Percentiles rank a stretch among this genome's conserved stretches.
Evolutionary conservation across 2,113 vertebrate genomes (phyloP).

Genomic region (Anas platyrhynchos): DNA sequence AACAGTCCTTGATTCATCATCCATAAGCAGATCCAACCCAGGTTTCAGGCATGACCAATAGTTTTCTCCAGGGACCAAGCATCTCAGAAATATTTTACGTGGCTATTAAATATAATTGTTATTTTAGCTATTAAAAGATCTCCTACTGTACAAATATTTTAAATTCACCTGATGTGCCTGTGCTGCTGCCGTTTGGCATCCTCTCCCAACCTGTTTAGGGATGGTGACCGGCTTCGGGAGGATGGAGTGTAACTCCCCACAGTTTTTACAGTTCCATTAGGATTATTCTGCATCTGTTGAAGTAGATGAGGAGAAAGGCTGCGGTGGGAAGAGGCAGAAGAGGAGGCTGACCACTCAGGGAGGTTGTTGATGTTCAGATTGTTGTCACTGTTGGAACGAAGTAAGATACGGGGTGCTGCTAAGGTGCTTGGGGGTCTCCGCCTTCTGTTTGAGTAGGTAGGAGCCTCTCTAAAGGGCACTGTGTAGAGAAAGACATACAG

Average conservation of each 20-base stretch:
- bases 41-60: neutral
- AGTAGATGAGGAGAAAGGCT: conserved; percentile 94
- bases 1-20: neutral
- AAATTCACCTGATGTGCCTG: conserved; percentile 83
- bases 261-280: conserved; percentile 89
- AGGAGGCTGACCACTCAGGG: conserved; percentile 81
- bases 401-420: conserved; percentile 88
- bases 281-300: conserved; percentile 89
- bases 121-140: neutral
- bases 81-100: neutral
- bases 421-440: conserved; percentile 86
- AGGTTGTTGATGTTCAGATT: conserved; percentile 82
- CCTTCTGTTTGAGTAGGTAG: conserved; percentile 89
- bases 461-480: conserved; percentile 97
- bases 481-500: neutral
- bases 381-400: conserved; percentile 97
- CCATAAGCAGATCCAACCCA: neutral
- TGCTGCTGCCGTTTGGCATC: conserved; percentile 83
- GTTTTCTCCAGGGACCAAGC: neutral
- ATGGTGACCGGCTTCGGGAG: conserved; percentile 90
- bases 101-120: neutral
- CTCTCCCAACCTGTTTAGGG: conserved; percentile 91
- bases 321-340: conserved; percentile 84
- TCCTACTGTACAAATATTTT: neutral
- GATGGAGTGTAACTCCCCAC: conserved; percentile 80